Evolutionary conservation across 2,113 vertebrate species (phyloP), one percentile per base, ranked within the genome.

Genomic region (Martes martes): DNA sequence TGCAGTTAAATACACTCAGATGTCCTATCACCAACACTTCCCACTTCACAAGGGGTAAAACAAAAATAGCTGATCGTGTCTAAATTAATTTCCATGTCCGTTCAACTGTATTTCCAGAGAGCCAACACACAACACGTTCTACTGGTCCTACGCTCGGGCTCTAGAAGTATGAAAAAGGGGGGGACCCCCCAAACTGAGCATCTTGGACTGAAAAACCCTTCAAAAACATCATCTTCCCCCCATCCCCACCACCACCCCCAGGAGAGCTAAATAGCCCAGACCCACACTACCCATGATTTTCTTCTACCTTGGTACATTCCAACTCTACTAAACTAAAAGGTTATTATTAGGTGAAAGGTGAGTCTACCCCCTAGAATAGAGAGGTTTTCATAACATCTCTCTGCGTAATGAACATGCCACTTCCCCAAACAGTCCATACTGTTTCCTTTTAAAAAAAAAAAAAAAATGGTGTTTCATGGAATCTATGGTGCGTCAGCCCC

Each of bases 361-460:
- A 87, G 31, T 79, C 57, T 63, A 63, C 11, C 42, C 45, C 80
- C 31, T 19, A 15, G 42, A 92, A 79, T 5, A 71, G 55, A 84
- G 57, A 90, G 57, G 67, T 45, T 63, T n/a, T 94, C 80, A 2
- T 55, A 73, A 50, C 73, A 78, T 84, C 47, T 9, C n/a, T 47
- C 82, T 74, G 88, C 63, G 36, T 95, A 83, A 84, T 14, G 91
- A 92, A 69, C n/a, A 4, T 91, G 81, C 71, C 91, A 97, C 63
- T 82, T 96, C 65, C 73, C 82, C 79, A 61, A 69, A 65, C 1
- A 31, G 84, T 24, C 50, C 89, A 59, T 15, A 80, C 13, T 55
- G 69, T 88, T 82, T 79, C 50, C 91, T 91, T 45, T 33, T 89
- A 61, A 26, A 50, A 59, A 69, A 81, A 15, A 74, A 84, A 71